Conservation (phyloP, 2,888 invertebrate species). For the Cepaea hortensis region DNA sequence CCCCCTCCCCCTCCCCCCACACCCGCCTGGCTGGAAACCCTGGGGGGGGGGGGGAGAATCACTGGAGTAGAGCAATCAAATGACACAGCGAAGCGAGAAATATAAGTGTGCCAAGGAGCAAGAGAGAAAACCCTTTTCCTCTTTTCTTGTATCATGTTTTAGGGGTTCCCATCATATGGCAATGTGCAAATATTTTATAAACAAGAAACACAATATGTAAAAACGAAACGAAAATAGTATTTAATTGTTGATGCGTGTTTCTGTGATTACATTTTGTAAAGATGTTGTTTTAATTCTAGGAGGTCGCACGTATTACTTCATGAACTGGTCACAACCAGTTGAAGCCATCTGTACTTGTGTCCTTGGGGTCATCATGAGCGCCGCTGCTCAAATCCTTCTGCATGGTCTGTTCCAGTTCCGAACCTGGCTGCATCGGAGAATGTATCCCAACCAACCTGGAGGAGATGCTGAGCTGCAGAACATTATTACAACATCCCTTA, state of each 20-base stretch:
- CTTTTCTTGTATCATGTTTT: no score
- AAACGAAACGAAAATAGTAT: no score
- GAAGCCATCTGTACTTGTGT: slow-evolving; percentile 70
- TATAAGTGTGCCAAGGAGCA: no score
- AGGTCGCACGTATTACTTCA: slow-evolving; percentile 64
- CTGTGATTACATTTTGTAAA: slow-evolving; percentile 1
- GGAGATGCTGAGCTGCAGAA: slow-evolving; percentile 41
- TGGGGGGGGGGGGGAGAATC: no score
- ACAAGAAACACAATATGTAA: no score
- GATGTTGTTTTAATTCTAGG: not conserved
- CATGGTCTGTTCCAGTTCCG: slow-evolving; percentile 62
- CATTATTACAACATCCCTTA: slow-evolving; percentile 29
- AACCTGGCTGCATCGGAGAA: slow-evolving; percentile 40
- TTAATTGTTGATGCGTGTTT: not conserved
- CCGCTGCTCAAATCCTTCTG: slow-evolving; percentile 62
- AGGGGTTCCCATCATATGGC: no score
- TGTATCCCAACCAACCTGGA: not conserved
- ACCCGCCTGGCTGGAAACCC: no score
- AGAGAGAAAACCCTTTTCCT: no score
- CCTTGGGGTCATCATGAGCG: slow-evolving; percentile 63
- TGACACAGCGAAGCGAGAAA: no score
- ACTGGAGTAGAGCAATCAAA: no score
- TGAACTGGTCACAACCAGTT: slow-evolving; percentile 71
- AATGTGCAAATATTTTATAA: no score
- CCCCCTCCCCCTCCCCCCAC: no score